Percentiles rank a stretch among this genome's conserved stretches.
Evolutionary conservation across 2,113 vertebrate species (phyloP).

Genomic region (Marmota flaviventris): DNA sequence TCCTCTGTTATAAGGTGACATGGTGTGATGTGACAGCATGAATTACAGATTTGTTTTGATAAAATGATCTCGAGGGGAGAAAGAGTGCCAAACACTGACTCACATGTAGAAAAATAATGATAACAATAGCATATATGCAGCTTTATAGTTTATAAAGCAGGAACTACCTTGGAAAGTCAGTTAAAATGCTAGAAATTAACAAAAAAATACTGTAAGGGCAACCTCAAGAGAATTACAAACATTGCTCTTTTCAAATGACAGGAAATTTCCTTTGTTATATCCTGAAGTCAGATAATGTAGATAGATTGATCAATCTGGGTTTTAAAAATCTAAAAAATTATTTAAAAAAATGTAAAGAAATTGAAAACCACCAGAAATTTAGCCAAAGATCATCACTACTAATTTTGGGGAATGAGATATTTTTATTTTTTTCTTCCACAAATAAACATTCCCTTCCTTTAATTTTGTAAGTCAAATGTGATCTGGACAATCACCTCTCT

Average conservation of each 20-base stretch:
- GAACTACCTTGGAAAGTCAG: not conserved
- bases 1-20: not conserved
- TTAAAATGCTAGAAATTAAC: not conserved
- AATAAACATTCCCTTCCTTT: not conserved
- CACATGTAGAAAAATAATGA: not conserved
- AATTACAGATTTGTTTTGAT: slow-evolving; percentile 15
- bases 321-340: not conserved
- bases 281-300: not conserved
- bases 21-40: not conserved
- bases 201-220: not conserved
- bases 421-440: not conserved
- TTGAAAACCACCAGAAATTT: slow-evolving; percentile 12
- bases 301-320: not conserved
- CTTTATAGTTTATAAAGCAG: not conserved
- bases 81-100: not conserved
- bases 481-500: not conserved
- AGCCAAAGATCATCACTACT: not conserved
- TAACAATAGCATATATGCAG: not conserved
- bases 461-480: not conserved
- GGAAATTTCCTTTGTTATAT: not conserved
- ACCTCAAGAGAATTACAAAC: not conserved
- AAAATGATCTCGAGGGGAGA: slow-evolving; percentile 33
- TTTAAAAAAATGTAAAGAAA: slow-evolving; percentile 27
- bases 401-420: not conserved
- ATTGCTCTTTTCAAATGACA: not conserved